These are phyloP conservation scores for Lepidurus apus DNA, from an alignment of 1,140 invertebrate species.

Conservation along the genomic window DNA sequence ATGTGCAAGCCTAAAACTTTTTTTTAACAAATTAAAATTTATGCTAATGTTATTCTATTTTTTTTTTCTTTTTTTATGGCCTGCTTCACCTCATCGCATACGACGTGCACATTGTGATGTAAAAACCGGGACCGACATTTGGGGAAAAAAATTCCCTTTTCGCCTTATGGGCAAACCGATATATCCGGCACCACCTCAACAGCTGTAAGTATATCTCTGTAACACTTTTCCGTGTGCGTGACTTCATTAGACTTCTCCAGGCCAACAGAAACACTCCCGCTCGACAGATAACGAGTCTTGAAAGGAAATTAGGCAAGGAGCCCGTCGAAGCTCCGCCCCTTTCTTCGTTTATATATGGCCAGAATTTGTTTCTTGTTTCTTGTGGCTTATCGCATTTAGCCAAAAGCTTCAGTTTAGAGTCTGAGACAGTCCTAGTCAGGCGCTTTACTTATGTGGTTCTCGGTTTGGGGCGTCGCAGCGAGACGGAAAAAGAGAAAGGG, in stretches of 20 bases:
- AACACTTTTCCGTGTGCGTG: conserved; percentile 13
- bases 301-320: conserved; percentile 19
- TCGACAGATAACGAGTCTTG: conserved; percentile 6
- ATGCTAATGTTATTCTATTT: conserved; percentile 7
- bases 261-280: conserved; percentile 6
- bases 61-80: not conserved
- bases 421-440: conserved; percentile 13
- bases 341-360: conserved; percentile 9
- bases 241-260: conserved; percentile 4
- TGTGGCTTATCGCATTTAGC: conserved; percentile 15
- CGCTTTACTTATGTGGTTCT: conserved; percentile 6
- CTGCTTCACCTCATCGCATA: conserved; percentile 2
- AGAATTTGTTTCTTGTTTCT: not conserved
- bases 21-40: not conserved
- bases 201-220: conserved; percentile 8
- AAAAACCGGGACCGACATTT: not conserved
- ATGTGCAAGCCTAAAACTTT: not conserved
- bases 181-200: conserved; percentile 17
- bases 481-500: conserved; percentile 7
- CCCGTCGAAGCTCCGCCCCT: not conserved
- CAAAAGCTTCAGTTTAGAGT: conserved; percentile 11
- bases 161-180: conserved; percentile 4
- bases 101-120: conserved; percentile 4
- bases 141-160: not conserved
- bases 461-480: conserved; percentile 12